These are phyloP conservation scores for Probaryconus sp. DNA, from an alignment of 1,140 invertebrate genomes.

Conservation along the genomic window DNA sequence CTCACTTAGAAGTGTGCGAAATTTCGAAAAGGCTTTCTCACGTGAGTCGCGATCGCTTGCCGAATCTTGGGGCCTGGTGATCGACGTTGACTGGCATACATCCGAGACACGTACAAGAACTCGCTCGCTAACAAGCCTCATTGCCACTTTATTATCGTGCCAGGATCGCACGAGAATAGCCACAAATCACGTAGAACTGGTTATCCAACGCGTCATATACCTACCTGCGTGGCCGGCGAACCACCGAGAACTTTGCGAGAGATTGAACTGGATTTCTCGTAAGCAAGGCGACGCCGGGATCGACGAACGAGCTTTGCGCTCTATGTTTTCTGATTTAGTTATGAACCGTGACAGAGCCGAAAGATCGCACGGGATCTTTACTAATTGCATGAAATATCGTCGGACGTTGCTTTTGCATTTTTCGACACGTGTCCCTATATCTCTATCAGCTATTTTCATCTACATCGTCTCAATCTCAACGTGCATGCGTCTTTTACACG, in stretches of 20 bases:
- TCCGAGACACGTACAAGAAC: slow-evolving; percentile 54
- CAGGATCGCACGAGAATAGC: slow-evolving; percentile 61
- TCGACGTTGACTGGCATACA: slow-evolving; percentile 64
- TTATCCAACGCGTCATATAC: slow-evolving; percentile 62
- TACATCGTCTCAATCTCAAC: slow-evolving; percentile 9
- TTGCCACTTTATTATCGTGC: slow-evolving; percentile 70
- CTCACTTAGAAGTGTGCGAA: slow-evolving; percentile 33
- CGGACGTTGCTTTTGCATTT: slow-evolving; percentile 27
- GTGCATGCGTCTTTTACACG: slow-evolving; percentile 20
- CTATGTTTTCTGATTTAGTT: slow-evolving; percentile 52
- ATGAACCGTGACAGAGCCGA: slow-evolving; percentile 39
- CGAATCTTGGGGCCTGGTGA: slow-evolving; percentile 52
- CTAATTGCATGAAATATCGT: slow-evolving; percentile 58
- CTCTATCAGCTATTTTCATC: slow-evolving; percentile 27
- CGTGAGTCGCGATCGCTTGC: slow-evolving; percentile 35
- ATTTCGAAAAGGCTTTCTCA: slow-evolving; percentile 53
- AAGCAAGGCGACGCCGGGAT: slow-evolving; percentile 41
- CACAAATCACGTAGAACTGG: slow-evolving; percentile 69
- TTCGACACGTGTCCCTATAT: slow-evolving; percentile 46
- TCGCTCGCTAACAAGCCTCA: slow-evolving; percentile 67
- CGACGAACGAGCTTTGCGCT: too few relatives aligned
- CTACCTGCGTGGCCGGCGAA: slow-evolving; percentile 58
- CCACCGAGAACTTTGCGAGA: slow-evolving; percentile 14
- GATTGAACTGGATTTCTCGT: slow-evolving; percentile 52
- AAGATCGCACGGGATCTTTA: slow-evolving; percentile 57